These are phyloP conservation scores for Tamandua tetradactyla DNA, from an alignment of 2,797 vertebrate genomes.

Conservation along the genomic window DNA sequence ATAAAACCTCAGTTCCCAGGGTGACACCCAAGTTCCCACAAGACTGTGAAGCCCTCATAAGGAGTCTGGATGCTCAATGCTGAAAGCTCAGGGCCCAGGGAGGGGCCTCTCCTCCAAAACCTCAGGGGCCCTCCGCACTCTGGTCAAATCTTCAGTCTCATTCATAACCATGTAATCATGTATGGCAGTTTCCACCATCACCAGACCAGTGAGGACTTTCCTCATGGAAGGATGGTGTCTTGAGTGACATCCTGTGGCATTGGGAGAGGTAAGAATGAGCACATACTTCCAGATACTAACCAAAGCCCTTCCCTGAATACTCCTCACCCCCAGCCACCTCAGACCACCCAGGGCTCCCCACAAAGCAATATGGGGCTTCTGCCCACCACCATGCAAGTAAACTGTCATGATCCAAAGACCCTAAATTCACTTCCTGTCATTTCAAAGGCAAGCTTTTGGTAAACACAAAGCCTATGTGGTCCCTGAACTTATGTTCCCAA, in stretches of 20 bases:
- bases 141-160: neutral
- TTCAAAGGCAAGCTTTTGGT: neutral
- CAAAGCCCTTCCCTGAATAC: neutral
- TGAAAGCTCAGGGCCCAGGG: neutral
- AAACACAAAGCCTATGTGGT: accelerated
- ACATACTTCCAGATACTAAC: neutral
- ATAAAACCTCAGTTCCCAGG: neutral
- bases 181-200: slow-evolving; percentile 99
- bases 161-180: slow-evolving; percentile 95
- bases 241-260: slow-evolving; percentile 93
- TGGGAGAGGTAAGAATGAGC: neutral
- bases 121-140: accelerated
- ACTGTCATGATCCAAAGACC: accelerated
- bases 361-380: neutral
- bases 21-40: no score
- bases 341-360: neutral
- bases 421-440: neutral
- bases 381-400: accelerated
- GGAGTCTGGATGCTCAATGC: neutral
- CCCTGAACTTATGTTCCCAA: no score
- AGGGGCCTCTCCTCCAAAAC: neutral
- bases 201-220: slow-evolving; percentile 96
- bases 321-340: neutral
- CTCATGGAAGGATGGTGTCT: slow-evolving; percentile 96
- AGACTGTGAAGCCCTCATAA: no score